These are phyloP conservation scores for Paramormyrops kingsleyae DNA, from an alignment of 2,113 vertebrate species.

Conservation along the genomic window DNA sequence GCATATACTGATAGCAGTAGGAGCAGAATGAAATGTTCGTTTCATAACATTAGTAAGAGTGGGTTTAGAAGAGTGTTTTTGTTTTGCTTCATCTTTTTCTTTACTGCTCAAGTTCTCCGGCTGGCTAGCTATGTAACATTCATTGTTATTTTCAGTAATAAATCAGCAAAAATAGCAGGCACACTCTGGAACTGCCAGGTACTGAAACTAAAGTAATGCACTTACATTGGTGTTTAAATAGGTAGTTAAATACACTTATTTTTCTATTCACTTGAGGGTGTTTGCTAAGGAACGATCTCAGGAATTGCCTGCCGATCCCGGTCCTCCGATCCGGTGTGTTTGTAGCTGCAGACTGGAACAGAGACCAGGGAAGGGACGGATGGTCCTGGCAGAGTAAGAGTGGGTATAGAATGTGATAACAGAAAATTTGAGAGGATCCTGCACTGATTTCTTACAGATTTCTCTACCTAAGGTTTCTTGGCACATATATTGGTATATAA, in stretches of 20 bases:
- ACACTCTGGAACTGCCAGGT: not conserved
- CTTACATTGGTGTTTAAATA: not conserved
- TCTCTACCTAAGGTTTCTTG: not conserved
- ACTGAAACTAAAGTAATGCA: not conserved
- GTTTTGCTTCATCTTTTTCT: conserved; percentile 43
- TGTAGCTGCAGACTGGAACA: conserved; percentile 20
- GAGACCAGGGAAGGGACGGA: conserved; percentile 24
- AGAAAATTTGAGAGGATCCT: not conserved
- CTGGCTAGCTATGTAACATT: not conserved
- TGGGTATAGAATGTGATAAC: not conserved
- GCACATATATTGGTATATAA: not conserved
- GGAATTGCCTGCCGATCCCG: conserved; percentile 38
- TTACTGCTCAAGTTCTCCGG: not conserved
- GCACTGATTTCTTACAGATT: not conserved
- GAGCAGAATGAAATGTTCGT: not conserved
- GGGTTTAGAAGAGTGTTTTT: conserved; percentile 46
- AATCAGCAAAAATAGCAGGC: not conserved
- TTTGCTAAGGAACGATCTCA: conserved; percentile 4
- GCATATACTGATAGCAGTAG: not conserved
- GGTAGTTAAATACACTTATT: conserved; percentile 28
- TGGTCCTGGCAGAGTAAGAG: conserved; percentile 29
- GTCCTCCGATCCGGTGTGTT: conserved; percentile 45
- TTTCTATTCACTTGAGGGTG: conserved; percentile 36
- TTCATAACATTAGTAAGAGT: not conserved
- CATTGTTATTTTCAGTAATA: not conserved